Evolutionary conservation across 92 coral and sea anemone species (phyloP), one percentile per base, ranked within the genome.

Genomic region (Zoanthus gigantus): DNA sequence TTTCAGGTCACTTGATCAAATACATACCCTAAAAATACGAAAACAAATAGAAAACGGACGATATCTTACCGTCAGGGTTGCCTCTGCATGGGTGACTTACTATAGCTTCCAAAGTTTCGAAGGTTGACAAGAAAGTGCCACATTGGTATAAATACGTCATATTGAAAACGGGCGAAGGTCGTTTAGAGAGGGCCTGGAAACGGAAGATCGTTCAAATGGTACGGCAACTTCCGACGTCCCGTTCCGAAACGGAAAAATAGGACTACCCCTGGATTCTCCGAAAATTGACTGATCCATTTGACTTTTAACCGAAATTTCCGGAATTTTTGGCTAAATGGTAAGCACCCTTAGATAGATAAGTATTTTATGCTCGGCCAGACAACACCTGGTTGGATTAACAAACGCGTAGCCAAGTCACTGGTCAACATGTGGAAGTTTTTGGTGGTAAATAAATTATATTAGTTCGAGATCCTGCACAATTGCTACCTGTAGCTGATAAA

Each of bases 321-420:
- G 71, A 63, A 16, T 63, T 63, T 63, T 63, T 63, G 18, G 71
- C 30, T 23, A 63, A 63, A 63, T 63, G 71, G 71, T 63, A 63
- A 63, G 71, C 68, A 60, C 68, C 68, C 68, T 47, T 16, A 84
- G 12, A 83, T 89, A 5, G 93, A 90, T 90, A 90, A 90, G 66
- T 86, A 86, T 80, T 90, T 90, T 69, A 86, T 90, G 93, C 71
- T 17, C 23, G 71, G 93, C 23, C 93, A 87, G 76, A 71, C 76
- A 66, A 31, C 67, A 8, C 80, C 84, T 77, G 93, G 90, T 18
- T 86, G 93, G 90, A 90, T 86, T 77, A 86, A 89, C 71, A 76
- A 77, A 77, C 72, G 92, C 84, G 92, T 68, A 84, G 83, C 63
- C 91, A 88, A 82, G 88, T 88, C 82, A 88, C 91, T 58, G 83